These are phyloP conservation scores for Zalophus californianus DNA, from an alignment of 2,797 vertebrate genomes.

Conservation along the genomic window DNA sequence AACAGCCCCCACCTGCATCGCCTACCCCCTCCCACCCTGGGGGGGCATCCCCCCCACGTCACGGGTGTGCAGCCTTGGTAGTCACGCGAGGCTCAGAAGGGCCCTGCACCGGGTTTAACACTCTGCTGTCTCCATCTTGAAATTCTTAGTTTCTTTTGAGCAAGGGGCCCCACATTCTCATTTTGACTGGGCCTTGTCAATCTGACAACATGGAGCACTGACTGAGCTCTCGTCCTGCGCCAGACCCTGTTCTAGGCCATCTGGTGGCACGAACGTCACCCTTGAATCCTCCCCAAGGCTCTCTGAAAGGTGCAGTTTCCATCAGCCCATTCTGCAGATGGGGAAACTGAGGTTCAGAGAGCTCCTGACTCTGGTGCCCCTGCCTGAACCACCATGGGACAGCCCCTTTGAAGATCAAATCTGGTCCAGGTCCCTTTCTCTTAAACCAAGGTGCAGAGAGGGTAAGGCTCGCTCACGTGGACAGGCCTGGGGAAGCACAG, in stretches of 20 bases:
- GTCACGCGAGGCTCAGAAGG: not conserved
- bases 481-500: accelerated
- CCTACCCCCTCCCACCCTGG: not conserved
- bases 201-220: accelerated
- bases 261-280: not conserved
- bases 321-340: not conserved
- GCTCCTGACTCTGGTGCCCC: not conserved
- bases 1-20: accelerated
- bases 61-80: accelerated
- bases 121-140: not conserved
- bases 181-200: not conserved
- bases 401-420: not conserved
- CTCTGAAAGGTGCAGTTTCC: not conserved
- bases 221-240: accelerated
- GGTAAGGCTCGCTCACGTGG: not conserved
- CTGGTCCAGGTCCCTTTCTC: not conserved
- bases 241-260: not conserved
- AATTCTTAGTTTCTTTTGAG: not conserved
- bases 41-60: not conserved
- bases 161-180: not conserved
- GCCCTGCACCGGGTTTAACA: accelerated
- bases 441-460: not conserved
- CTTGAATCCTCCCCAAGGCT: accelerated
- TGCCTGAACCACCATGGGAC: accelerated
- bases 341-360: not conserved